Percentiles rank a stretch among this genome's conserved stretches.
Conservation (phyloP, 2,113 vertebrate genomes). For the Nerophis lumbriciformis region DNA sequence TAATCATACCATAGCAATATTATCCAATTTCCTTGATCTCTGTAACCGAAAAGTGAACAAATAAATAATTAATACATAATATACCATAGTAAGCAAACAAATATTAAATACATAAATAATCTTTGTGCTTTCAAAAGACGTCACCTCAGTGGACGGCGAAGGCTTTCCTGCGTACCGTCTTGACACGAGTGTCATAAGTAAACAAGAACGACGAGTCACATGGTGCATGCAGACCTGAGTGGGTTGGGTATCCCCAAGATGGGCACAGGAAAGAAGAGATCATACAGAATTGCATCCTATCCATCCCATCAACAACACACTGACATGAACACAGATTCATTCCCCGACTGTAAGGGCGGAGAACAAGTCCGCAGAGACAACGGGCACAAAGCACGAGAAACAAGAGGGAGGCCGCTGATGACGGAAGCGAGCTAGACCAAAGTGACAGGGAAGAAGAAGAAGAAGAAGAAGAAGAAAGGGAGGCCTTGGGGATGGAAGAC, state of each 20-base stretch:
- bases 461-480: conserved; percentile 10
- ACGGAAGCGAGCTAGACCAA: conserved; percentile 38
- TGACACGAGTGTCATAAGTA: no score
- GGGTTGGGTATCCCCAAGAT: conserved; percentile 16
- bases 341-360: conserved; percentile 18
- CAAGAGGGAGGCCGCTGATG: conserved; percentile 31
- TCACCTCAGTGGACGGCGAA: no score
- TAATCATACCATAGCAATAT: no score
- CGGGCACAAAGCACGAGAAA: conserved; percentile 28
- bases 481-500: conserved; percentile 16
- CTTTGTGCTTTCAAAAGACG: no score
- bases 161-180: no score
- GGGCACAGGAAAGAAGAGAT: conserved; percentile 22
- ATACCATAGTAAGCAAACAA: no score
- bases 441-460: conserved; percentile 18
- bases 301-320: conserved; percentile 25
- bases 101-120: no score
- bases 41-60: no score
- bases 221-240: conserved; percentile 7
- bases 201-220: no score
- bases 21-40: no score
- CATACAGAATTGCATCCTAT: conserved; percentile 24
- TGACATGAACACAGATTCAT: conserved; percentile 43
- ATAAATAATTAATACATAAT: no score
- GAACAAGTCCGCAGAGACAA: conserved; percentile 33